Evolutionary conservation across 1,140 invertebrate species (phyloP), one percentile per base, ranked within the genome.

Genomic region (Drosophila rhopaloa): DNA sequence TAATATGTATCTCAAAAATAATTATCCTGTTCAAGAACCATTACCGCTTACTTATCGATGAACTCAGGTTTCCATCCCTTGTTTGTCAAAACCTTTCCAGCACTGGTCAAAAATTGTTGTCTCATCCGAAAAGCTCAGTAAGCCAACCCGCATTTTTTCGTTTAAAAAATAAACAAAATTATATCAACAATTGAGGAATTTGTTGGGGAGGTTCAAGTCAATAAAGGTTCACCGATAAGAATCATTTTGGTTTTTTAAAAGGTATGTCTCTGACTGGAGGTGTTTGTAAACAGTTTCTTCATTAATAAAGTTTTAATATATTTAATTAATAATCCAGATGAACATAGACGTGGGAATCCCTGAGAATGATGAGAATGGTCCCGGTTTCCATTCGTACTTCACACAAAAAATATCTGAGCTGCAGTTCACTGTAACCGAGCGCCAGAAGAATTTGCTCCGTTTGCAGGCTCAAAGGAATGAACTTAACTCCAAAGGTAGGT

Each of bases 391-490:
- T 60, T 96, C 97, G 1, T 99, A 99, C 93, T 99, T 98, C 81
- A 96, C 98, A 76, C 97, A 97, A 37, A 99, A 99, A 94, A 99
- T 99, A 66, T 98, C 99, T 93, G 98, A 99, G 93, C 93, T 99
- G 4, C 97, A 99, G 92, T 94, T 99, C 32, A 96, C 97, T 81
- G 98, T 99, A 4, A 96, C 97, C 19, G 99, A 99, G 81, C 99
- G 99, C 91, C 97, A 97, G 81, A 98, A 99, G 93, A 99, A 99
- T 94, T 94, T 99, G 24, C 95, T 99, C 70, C 96, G 99, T 92
- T 94, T 99, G 51, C 98, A 99, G 94, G 99, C 99, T n/a, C 99
- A 99, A 91, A 94, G 99, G 81, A 99, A 99, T 96, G 99, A 99
- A 93, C 95, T 99, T 0, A 99, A 99, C 94, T 98, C 98, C 2